These are phyloP conservation scores for Leptothorax acervorum DNA, from an alignment of 2,888 invertebrate genomes.

Conservation along the genomic window DNA sequence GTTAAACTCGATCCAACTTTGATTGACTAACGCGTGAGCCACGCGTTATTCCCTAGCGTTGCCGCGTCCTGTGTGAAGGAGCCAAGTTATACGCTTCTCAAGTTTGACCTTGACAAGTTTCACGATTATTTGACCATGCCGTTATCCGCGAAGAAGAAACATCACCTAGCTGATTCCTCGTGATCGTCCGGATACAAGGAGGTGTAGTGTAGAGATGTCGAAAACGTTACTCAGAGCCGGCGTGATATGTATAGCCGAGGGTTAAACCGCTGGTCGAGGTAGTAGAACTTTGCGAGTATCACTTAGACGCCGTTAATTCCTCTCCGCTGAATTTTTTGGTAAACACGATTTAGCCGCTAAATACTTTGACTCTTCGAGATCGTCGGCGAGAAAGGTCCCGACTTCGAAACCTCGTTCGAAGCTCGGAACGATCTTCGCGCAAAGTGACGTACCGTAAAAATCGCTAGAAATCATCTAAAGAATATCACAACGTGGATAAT, in stretches of 20 bases:
- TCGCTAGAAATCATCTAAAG: background rate
- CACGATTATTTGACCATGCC: background rate
- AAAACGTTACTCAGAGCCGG: conserved; percentile 39
- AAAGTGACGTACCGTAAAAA: conserved; percentile 3
- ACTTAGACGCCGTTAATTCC: background rate
- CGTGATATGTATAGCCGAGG: conserved; percentile 46
- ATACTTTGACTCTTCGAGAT: background rate
- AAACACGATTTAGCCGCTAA: conserved; percentile 2
- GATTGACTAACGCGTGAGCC: no score
- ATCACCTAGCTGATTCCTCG: conserved; percentile 15
- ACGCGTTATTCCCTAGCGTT: no score
- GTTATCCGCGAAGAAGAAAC: conserved; percentile 26
- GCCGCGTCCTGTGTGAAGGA: no score
- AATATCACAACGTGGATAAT: background rate
- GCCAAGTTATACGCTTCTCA: background rate
- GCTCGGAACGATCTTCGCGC: background rate
- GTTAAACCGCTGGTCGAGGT: conserved; percentile 41
- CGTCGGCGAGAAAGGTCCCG: background rate
- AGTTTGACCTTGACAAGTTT: background rate
- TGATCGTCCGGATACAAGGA: conserved; percentile 41
- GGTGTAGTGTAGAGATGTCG: conserved; percentile 46
- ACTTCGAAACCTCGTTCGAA: background rate
- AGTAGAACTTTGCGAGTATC: conserved; percentile 10
- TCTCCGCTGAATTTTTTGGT: background rate
- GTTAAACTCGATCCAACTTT: no score